Evolutionary conservation across 2,888 invertebrate genomes (phyloP).

Genomic region (Ptilodon capucinus): DNA sequence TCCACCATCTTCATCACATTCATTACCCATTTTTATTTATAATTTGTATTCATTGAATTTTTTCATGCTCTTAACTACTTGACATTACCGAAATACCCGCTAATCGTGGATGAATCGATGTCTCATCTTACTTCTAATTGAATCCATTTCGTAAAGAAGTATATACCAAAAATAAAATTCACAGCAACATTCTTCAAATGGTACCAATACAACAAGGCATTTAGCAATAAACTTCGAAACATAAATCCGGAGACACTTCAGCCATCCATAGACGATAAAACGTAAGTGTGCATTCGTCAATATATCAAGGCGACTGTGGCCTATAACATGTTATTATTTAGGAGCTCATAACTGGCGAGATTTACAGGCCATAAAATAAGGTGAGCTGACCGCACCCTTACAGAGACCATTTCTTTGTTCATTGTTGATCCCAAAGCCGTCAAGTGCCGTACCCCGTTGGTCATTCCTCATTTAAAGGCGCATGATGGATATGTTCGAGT

Average conservation of each 20-base stretch:
- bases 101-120: too few species aligned
- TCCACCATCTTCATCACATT: too few species aligned
- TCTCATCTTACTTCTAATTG: too few species aligned
- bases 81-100: too few species aligned
- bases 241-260: slow-evolving; percentile 66
- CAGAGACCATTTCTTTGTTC: slow-evolving; percentile 48
- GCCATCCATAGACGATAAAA: slow-evolving; percentile 64
- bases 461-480: slow-evolving; percentile 61
- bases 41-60: too few species aligned
- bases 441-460: slow-evolving; percentile 51
- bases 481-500: slow-evolving; percentile 75
- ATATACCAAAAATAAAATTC: too few species aligned
- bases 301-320: slow-evolving; percentile 61
- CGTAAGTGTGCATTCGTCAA: slow-evolving; percentile 68
- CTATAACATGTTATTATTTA: slow-evolving; percentile 79
- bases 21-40: too few species aligned
- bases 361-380: slow-evolving; percentile 74
- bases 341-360: slow-evolving; percentile 74
- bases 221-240: slow-evolving; percentile 67
- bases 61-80: too few species aligned
- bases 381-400: slow-evolving; percentile 55
- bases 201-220: slow-evolving; percentile 48
- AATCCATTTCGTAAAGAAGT: too few species aligned
- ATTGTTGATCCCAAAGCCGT: slow-evolving; percentile 44
- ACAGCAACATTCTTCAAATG: slow-evolving; percentile 21